Base-by-base conservation (phyloP, 1,140 invertebrate genomes). In the Habropoda laboriosa region DNA sequence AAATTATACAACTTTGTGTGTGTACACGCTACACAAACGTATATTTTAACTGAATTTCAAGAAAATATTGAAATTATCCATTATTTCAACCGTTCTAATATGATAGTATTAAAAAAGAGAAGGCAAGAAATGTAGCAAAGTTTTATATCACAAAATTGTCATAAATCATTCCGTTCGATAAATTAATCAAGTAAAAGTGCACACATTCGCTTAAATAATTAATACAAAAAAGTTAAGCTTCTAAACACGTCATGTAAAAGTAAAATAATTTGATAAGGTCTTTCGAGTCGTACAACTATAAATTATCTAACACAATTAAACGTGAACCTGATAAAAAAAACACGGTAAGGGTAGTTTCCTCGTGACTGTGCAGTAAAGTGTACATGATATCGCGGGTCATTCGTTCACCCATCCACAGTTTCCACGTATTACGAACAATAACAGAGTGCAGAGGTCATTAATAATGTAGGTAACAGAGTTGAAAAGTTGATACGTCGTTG, bases 301-400 rank as follows among this genome's bases (percentile, higher is more conserved):
- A 42, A 24, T 21, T 49, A 45, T 12, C 32, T 47, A 67, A 49
- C 18, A 53, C 10, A 35, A 51, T 38, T 68, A 42, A n/a, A 45
- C 21, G 21, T 35, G 7, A 24, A 40, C 35, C 5, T 35, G 30
- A 57, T 32, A 45, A 7, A 35, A 67, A 67, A 51, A 35, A 47
- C 4, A 0, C 24, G 7, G 35, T 53, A 53, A 51, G 72, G 57
- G 47, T 51, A 40, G 66, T n/a, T 64, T 18, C 24, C 47, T 27
- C 42, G 2, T 5, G 13, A 21, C 27, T 75, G 45, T 60, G 51
- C 74, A 32, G 68, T 38, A 21, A 58, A 57, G 40, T 21, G n/a
- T 16, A 30, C 42, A 57, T 45, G 81, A 77, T 85, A 85, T 85
- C 82, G 61, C 53, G 70, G 82, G 81, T 83, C 82, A 85, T 61